A percentile compares a stretch with the other conserved stretches of the same genome.
Evolutionary conservation across 2,113 vertebrate species (phyloP).

Genomic region (Percina caprodes): DNA sequence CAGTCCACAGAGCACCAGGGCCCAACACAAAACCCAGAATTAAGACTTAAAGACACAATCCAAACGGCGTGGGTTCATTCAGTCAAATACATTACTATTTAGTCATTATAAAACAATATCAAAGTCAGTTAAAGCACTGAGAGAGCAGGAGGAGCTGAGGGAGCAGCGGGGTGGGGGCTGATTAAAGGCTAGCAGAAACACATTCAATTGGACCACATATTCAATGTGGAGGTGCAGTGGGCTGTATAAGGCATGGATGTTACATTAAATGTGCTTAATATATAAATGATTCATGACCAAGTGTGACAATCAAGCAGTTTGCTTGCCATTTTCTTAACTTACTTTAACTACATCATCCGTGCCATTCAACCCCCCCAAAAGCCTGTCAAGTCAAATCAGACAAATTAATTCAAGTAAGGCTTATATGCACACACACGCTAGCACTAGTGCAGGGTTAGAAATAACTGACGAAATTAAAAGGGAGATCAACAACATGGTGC

Average conservation of each 20-base stretch:
- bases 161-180: constrained; percentile 40
- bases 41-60: constrained; percentile 77
- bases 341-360: constrained; percentile 30
- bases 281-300: constrained; percentile 6
- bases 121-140: constrained; percentile 68
- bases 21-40: constrained; percentile 53
- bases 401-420: constrained; percentile 52
- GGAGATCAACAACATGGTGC: not conserved
- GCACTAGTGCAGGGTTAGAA: constrained; percentile 25
- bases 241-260: constrained; percentile 64
- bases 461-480: constrained; percentile 10
- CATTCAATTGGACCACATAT: constrained; percentile 69
- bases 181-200: constrained; percentile 56
- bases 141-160: constrained; percentile 65
- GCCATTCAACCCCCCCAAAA: constrained; percentile 32
- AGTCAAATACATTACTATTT: constrained; percentile 82
- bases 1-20: constrained; percentile 58
- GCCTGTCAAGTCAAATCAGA: constrained; percentile 35
- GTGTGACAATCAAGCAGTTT: constrained; percentile 27
- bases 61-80: constrained; percentile 76
- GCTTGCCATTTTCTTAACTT: constrained; percentile 27
- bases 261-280: constrained; percentile 18
- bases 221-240: constrained; percentile 59
- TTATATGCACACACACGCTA: constrained; percentile 6
- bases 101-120: constrained; percentile 70